Conservation (phyloP, 2,113 vertebrate genomes). For the Galemys pyrenaicus region DNA sequence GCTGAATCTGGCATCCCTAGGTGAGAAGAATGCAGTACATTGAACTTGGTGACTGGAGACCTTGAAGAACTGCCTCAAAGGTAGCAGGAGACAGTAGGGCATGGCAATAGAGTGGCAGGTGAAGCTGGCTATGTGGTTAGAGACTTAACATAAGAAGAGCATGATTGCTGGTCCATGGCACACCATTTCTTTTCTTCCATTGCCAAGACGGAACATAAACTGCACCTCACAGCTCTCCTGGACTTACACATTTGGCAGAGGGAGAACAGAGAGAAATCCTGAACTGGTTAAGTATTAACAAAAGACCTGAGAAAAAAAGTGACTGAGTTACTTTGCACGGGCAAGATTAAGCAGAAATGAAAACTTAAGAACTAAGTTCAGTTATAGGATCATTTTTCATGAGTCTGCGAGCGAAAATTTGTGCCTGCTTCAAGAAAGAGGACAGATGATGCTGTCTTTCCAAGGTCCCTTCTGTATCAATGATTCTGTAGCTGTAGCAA, state of each 20-base stretch:
- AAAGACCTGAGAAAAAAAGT: not conserved
- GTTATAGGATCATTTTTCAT: not conserved
- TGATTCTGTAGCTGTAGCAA: not conserved
- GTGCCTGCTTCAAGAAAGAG: not conserved
- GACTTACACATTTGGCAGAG: not conserved
- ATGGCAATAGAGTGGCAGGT: not conserved
- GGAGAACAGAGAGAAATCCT: not conserved
- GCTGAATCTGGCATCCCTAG: not conserved
- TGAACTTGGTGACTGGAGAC: not conserved
- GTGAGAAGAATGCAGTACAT: not conserved
- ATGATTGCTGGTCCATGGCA: not conserved
- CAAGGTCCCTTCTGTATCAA: not conserved
- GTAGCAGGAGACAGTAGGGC: not conserved
- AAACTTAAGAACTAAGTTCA: not conserved
- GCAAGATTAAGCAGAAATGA: slow-evolving; percentile 17
- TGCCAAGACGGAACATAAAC: not conserved
- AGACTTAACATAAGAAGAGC: not conserved
- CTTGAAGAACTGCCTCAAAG: not conserved
- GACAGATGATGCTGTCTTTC: not conserved
- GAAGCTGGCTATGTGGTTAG: not conserved
- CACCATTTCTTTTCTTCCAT: not conserved
- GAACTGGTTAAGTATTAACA: slow-evolving; percentile 12
- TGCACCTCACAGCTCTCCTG: not conserved
- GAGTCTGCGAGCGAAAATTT: slow-evolving; percentile 9
- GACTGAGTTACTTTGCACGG: not conserved